These are phyloP conservation scores for Geotria australis DNA, from an alignment of 2,797 vertebrate genomes.

Conservation along the genomic window DNA sequence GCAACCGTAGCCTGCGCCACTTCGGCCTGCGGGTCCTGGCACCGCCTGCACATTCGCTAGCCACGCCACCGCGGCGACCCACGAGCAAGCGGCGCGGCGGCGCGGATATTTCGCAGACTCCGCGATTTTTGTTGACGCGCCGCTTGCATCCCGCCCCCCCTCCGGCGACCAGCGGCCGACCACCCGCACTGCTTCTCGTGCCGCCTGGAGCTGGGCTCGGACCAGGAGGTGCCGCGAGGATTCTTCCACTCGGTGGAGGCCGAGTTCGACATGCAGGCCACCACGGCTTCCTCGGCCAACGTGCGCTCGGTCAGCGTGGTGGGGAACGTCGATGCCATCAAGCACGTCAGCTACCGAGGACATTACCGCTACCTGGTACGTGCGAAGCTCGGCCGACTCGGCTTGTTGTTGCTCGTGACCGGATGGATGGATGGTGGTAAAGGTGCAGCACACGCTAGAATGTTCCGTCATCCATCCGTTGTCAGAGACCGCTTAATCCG, in stretches of 20 bases:
- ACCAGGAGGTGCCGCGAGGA: conserved; percentile 64
- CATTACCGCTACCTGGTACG: conserved; percentile 70
- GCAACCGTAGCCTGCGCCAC: too few species aligned
- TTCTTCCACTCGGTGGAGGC: conserved; percentile 67
- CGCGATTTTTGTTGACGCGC: too few species aligned
- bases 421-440: neutral
- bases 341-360: conserved; percentile 37
- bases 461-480: too few species aligned
- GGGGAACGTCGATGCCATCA: conserved; percentile 68
- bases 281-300: conserved; percentile 35
- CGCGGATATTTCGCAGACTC: too few species aligned
- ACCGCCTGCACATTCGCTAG: too few species aligned
- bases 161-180: conserved; percentile 27
- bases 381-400: conserved; percentile 8
- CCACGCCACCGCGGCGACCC: too few species aligned
- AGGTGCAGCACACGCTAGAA: too few species aligned
- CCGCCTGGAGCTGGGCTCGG: conserved; percentile 72
- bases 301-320: conserved; percentile 47
- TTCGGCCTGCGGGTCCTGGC: too few species aligned
- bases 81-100: too few species aligned
- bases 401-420: neutral
- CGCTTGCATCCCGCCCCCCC: too few species aligned
- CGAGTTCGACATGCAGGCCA: conserved; percentile 43
- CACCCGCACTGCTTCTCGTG: conserved; percentile 75
- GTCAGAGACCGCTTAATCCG: too few species aligned